Conservation (phyloP, 2,888 invertebrate species). For the Xestia c-nigrum region DNA sequence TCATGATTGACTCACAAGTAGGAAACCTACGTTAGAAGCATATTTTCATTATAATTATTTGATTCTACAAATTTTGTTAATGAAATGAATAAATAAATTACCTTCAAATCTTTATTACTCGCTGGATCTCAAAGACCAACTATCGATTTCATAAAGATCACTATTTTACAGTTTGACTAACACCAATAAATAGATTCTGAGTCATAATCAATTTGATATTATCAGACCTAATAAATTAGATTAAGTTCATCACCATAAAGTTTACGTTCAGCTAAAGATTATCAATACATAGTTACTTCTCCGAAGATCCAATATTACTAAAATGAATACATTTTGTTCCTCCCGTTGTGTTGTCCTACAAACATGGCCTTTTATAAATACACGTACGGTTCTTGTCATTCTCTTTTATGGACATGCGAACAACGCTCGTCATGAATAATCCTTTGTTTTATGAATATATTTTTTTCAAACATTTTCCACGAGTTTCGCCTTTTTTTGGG, state of each 20-base stretch:
- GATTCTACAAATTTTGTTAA: background rate
- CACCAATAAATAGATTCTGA: background rate
- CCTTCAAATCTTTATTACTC: background rate
- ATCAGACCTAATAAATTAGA: background rate
- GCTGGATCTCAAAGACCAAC: background rate
- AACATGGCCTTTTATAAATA: slow-evolving; percentile 54
- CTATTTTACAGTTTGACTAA: background rate
- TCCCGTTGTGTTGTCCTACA: slow-evolving; percentile 35
- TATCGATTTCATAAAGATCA: background rate
- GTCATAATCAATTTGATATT: background rate
- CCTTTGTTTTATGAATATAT: slow-evolving; percentile 61
- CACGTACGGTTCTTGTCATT: slow-evolving; percentile 54
- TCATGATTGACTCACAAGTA: background rate
- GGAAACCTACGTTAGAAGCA: background rate
- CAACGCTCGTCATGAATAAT: slow-evolving; percentile 64
- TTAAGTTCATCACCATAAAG: background rate
- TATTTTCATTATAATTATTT: background rate
- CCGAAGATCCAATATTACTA: background rate
- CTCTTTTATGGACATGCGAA: slow-evolving; percentile 61
- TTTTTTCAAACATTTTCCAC: slow-evolving; percentile 51
- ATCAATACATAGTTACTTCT: background rate
- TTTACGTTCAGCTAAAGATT: background rate
- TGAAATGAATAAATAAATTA: background rate
- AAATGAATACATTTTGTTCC: slow-evolving; percentile 27
- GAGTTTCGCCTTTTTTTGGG: slow-evolving; percentile 40